A percentile compares a stretch with the other conserved stretches of the same genome.
phyloP scores from a whole-genome alignment of 2,797 vertebrate species.

The Sebastes vulpes region DNA sequence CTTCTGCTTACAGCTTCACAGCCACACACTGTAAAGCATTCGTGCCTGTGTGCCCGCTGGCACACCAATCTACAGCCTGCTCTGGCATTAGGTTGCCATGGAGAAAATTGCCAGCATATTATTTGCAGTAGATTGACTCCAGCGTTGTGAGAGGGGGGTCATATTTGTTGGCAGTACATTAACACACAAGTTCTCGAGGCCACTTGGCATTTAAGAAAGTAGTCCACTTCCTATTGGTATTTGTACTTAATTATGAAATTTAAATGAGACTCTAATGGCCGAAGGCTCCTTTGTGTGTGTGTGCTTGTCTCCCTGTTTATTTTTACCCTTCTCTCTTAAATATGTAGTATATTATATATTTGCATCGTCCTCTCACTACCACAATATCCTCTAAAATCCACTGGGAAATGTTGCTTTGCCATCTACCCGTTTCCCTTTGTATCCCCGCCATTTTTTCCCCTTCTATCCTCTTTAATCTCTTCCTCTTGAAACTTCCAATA shows the following conservation, averaged over 20 bases:
- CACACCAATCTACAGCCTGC: slow-evolving; percentile 37
- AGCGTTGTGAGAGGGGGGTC: not conserved
- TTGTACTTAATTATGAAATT: slow-evolving; percentile 12
- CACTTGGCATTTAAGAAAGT: not conserved
- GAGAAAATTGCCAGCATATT: slow-evolving; percentile 62
- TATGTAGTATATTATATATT: not conserved
- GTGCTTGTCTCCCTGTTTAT: not conserved
- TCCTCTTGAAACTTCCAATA: slow-evolving; percentile 9
- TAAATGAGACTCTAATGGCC: not conserved
- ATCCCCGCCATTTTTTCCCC: not conserved
- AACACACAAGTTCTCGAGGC: not conserved
- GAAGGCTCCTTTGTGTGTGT: not conserved
- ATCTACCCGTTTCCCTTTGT: slow-evolving; percentile 1
- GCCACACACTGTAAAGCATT: slow-evolving; percentile 48
- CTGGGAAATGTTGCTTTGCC: slow-evolving; percentile 1
- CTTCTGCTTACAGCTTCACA: slow-evolving; percentile 31
- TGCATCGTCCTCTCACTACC: not conserved
- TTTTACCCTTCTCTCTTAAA: not conserved
- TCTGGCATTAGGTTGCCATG: slow-evolving; percentile 62
- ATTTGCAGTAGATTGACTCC: slow-evolving; percentile 46
- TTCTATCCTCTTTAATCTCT: not conserved
- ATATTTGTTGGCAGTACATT: slow-evolving; percentile 9
- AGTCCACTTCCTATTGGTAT: not conserved
- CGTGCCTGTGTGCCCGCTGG: slow-evolving; percentile 50
- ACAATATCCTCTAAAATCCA: not conserved